Evolutionary conservation across 2,888 invertebrate species (phyloP).

Genomic region (Stictocephala bisonia): DNA sequence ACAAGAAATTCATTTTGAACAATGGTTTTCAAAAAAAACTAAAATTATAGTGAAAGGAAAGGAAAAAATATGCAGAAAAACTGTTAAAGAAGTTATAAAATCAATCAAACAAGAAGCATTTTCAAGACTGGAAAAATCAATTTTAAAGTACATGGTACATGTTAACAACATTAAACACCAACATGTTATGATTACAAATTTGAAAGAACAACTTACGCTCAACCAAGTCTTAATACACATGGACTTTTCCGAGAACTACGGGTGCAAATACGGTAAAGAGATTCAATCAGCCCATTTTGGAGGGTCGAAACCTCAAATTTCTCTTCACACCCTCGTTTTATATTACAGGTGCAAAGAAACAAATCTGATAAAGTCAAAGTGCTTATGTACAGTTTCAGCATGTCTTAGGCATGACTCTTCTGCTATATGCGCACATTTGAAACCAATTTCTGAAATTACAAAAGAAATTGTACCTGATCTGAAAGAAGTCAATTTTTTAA

Average conservation of each 20-base stretch:
- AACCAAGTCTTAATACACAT: conserved; percentile 16
- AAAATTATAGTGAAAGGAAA: conserved; percentile 33
- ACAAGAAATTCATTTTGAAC: neutral
- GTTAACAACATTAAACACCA: conserved; percentile 27
- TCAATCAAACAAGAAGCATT: conserved; percentile 3
- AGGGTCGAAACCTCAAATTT: conserved; percentile 36
- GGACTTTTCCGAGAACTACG: conserved; percentile 16
- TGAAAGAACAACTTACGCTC: conserved; percentile 14
- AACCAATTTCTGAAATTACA: conserved; percentile 57
- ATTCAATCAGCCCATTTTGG: conserved; percentile 25
- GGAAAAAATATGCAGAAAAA: conserved; percentile 25
- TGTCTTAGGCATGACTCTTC: conserved; percentile 61
- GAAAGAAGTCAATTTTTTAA: conserved; percentile 60
- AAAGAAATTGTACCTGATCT: conserved; percentile 45
- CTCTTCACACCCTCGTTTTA: conserved; percentile 44
- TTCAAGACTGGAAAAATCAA: conserved; percentile 21
- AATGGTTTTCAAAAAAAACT: conserved; percentile 16
- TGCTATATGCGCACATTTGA: conserved; percentile 63
- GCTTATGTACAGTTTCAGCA: conserved; percentile 61
- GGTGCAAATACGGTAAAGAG: conserved; percentile 30
- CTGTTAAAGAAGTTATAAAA: conserved; percentile 17
- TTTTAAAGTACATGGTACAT: conserved; percentile 37
- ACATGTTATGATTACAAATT: neutral
- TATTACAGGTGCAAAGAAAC: conserved; percentile 23
- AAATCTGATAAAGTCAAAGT: neutral